Conservation (phyloP, 2,113 vertebrate species). For the Thomomys bottae region DNA sequence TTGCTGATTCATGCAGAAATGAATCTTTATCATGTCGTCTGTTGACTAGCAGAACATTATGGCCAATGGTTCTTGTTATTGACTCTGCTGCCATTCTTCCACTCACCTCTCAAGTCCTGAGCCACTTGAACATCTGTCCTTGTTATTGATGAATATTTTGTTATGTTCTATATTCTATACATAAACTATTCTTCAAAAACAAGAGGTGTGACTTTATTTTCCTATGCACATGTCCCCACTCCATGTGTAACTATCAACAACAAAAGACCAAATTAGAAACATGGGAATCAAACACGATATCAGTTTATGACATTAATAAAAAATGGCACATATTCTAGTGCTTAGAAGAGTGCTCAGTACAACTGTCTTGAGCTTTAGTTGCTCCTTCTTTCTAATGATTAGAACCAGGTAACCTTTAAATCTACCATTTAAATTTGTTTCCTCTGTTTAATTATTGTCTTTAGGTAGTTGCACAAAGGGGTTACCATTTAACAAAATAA, state of each 20-base stretch:
- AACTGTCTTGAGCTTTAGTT: background rate
- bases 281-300: background rate
- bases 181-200: constrained; percentile 1
- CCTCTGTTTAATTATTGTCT: too few species aligned
- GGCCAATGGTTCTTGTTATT: background rate
- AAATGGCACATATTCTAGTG: background rate
- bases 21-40: background rate
- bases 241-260: background rate
- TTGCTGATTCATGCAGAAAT: background rate
- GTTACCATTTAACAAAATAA: too few species aligned
- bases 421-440: background rate
- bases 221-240: background rate
- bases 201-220: constrained; percentile 49
- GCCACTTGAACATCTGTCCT: constrained; percentile 17
- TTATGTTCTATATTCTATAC: background rate
- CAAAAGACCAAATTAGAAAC: background rate
- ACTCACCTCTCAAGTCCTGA: background rate
- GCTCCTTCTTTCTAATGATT: background rate
- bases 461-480: too few species aligned
- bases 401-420: background rate
- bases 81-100: background rate
- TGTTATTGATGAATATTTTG: background rate
- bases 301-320: background rate
- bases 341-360: background rate
- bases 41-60: background rate